These are phyloP conservation scores for Alces alces DNA, from an alignment of 2,113 vertebrate genomes.

Conservation along the genomic window DNA sequence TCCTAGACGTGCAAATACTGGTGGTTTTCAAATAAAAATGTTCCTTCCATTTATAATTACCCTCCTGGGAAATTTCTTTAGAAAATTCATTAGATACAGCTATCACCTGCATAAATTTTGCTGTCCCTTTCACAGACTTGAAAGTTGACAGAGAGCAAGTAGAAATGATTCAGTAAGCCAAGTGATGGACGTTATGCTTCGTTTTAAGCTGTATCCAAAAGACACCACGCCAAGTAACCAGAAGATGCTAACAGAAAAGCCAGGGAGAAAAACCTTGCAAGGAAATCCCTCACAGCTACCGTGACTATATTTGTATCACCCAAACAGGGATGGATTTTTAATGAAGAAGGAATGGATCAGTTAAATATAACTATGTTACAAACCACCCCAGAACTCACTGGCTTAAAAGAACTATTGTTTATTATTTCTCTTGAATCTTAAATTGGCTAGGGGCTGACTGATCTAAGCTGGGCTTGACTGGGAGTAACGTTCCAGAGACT, in stretches of 20 bases:
- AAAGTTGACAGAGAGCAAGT: background rate
- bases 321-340: background rate
- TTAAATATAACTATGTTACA: background rate
- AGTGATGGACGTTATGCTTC: background rate
- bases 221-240: background rate
- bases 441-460: background rate
- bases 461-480: background rate
- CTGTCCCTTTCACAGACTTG: background rate
- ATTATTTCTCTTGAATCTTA: background rate
- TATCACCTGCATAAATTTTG: slow-evolving; percentile 40
- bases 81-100: slow-evolving; percentile 57
- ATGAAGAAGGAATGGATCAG: background rate
- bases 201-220: background rate
- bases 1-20: background rate
- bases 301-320: background rate
- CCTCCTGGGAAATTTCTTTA: slow-evolving; percentile 35
- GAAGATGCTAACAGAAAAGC: background rate
- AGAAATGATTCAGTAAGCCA: slow-evolving; percentile 27
- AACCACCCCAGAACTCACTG: background rate
- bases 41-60: background rate
- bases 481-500: background rate
- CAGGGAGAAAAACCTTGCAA: background rate
- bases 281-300: background rate
- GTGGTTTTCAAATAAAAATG: slow-evolving; percentile 19
- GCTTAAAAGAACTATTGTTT: background rate